These are phyloP conservation scores for Gorsachius goisagi DNA, from an alignment of 2,113 vertebrate species.

Conservation along the genomic window DNA sequence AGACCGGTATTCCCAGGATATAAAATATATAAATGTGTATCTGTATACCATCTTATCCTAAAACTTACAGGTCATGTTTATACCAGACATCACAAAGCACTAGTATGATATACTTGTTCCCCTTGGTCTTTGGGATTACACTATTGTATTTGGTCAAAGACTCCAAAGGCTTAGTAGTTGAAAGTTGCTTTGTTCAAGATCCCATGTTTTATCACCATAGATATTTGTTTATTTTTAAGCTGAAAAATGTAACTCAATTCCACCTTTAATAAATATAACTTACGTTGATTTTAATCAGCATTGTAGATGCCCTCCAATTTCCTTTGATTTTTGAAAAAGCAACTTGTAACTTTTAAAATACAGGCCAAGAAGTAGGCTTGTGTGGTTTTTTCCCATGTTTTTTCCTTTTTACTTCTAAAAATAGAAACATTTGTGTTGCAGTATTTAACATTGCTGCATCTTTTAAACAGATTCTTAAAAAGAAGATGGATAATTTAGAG, in stretches of 20 bases:
- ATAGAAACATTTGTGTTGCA: neutral
- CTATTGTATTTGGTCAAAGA: neutral
- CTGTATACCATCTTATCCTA: neutral
- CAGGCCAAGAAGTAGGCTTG: neutral
- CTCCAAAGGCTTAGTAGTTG: neutral
- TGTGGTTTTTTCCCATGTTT: neutral
- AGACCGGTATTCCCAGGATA: neutral
- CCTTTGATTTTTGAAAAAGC: neutral
- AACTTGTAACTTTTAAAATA: neutral
- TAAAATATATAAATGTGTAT: neutral
- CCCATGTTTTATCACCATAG: neutral
- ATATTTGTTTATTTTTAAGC: neutral
- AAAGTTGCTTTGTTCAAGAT: neutral
- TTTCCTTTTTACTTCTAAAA: neutral
- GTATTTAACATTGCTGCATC: neutral
- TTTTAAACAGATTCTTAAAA: constrained; percentile 79
- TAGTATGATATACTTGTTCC: neutral
- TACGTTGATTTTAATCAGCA: neutral
- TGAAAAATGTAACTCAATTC: neutral
- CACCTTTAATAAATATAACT: neutral
- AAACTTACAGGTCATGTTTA: neutral
- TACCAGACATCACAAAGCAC: neutral
- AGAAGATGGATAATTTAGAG: constrained; percentile 78
- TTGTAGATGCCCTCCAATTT: neutral
- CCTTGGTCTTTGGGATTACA: neutral